These are phyloP conservation scores for Malurus elegans DNA, from an alignment of 2,113 vertebrate genomes.

Conservation along the genomic window DNA sequence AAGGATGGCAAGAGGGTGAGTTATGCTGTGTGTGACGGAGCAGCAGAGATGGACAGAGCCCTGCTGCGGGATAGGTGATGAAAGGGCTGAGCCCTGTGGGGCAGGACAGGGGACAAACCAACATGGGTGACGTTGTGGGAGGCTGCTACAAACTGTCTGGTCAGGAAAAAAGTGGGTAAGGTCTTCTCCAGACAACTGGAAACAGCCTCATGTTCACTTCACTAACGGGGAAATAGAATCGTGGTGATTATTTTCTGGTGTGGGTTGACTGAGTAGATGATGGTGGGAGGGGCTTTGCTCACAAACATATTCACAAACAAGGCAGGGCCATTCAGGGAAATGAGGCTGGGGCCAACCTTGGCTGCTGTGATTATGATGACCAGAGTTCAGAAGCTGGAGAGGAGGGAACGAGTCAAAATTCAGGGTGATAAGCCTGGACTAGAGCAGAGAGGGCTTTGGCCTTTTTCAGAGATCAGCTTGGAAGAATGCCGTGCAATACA, in stretches of 20 bases:
- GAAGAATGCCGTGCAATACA: neutral
- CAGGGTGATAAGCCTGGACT: neutral
- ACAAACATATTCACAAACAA: neutral
- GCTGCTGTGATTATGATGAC: neutral
- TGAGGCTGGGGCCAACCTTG: neutral
- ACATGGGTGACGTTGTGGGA: neutral
- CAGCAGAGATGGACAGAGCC: neutral
- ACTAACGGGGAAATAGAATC: neutral
- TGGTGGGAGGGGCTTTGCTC: neutral
- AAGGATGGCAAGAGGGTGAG: neutral
- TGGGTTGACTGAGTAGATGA: rapidly evolving
- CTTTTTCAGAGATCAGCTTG: neutral
- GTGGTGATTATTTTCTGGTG: neutral
- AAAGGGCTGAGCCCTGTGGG: neutral
- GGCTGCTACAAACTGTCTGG: neutral
- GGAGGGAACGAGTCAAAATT: neutral
- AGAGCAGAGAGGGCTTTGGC: neutral
- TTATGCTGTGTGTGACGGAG: neutral
- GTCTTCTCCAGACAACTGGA: neutral
- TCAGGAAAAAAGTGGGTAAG: neutral
- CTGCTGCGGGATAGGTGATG: neutral
- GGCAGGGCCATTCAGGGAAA: neutral
- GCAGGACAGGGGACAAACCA: neutral
- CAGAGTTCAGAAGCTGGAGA: neutral
- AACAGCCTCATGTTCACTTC: neutral